Evolutionary conservation across 2,888 invertebrate genomes (phyloP).

Genomic region (Melanophora roralis): DNA sequence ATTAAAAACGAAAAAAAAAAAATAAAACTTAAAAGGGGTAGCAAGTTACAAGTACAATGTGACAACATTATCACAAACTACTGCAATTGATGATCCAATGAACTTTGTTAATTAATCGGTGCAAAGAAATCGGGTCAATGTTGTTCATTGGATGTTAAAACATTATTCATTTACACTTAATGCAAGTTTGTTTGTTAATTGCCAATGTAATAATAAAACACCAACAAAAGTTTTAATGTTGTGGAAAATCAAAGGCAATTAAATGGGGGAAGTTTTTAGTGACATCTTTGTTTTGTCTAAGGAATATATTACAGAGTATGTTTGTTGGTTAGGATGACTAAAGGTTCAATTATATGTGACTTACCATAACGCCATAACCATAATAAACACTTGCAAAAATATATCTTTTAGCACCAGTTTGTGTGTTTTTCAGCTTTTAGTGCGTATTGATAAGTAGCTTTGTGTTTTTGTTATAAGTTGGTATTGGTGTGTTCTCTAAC

Average conservation of each 20-base stretch:
- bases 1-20: neutral
- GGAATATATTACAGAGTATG: neutral
- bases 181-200: neutral
- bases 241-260: constrained; percentile 22
- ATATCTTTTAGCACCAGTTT: too few species aligned
- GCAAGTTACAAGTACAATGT: neutral
- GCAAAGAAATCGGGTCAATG: constrained; percentile 48
- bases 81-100: constrained; percentile 21
- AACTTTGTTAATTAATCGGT: constrained; percentile 44
- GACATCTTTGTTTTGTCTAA: too few species aligned
- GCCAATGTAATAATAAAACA: neutral
- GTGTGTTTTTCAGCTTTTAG: too few species aligned
- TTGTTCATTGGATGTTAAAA: constrained; percentile 18
- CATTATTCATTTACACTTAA: constrained; percentile 30
- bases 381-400: too few species aligned
- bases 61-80: neutral
- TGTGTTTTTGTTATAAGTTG: too few species aligned
- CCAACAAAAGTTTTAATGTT: constrained; percentile 17
- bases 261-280: neutral
- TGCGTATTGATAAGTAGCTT: too few species aligned
- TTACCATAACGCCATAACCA: too few species aligned
- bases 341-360: too few species aligned
- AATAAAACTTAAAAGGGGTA: neutral
- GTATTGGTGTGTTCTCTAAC: too few species aligned
- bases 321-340: too few species aligned